Evolutionary conservation across 2,113 vertebrate species (phyloP).

Genomic region (Cyanocitta stelleri): DNA sequence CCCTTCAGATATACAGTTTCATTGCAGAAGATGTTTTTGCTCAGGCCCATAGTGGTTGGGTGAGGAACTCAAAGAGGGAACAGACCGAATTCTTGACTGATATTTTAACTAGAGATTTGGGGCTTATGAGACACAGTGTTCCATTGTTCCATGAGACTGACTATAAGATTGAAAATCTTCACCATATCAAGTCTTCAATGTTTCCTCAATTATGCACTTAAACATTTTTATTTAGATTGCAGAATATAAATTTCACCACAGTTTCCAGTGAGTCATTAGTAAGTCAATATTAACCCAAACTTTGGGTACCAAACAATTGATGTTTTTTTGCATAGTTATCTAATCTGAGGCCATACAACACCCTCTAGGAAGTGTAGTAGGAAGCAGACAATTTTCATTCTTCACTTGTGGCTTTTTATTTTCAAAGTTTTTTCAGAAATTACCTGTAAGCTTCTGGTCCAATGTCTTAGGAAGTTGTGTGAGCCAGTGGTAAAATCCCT

Average conservation of each 20-base stretch:
- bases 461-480: neutral
- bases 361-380: neutral
- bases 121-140: neutral
- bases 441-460: neutral
- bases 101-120: neutral
- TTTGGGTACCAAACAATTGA: neutral
- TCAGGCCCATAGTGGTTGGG: neutral
- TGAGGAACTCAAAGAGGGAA: neutral
- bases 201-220: neutral
- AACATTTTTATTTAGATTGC: neutral
- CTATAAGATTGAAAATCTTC: neutral
- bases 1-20: neutral
- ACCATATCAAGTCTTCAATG: neutral
- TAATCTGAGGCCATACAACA: neutral
- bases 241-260: neutral
- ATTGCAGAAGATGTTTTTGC: neutral
- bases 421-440: neutral
- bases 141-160: neutral
- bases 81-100: neutral
- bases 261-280: neutral
- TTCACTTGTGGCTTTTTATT: neutral
- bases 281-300: neutral
- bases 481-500: neutral
- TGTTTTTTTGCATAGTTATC: neutral
- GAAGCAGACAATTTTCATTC: neutral